Evolutionary conservation across 2,797 vertebrate species (phyloP).

Genomic region (Perodicticus potto): DNA sequence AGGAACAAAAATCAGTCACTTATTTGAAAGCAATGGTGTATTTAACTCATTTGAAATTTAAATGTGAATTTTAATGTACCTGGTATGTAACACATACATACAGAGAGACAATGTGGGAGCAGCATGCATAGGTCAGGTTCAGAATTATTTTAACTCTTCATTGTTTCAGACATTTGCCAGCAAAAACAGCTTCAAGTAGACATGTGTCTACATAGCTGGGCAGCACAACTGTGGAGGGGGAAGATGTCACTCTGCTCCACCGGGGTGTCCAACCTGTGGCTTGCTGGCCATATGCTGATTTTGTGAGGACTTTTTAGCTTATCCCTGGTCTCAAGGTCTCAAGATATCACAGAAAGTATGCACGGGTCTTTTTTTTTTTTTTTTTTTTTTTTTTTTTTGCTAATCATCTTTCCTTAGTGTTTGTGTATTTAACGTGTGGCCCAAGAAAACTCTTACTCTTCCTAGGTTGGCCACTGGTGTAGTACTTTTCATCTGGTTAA

Average conservation of each 20-base stretch:
- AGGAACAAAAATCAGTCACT: constrained; percentile 87
- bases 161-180: constrained; percentile 62
- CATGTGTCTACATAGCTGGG: background rate
- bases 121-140: constrained; percentile 75
- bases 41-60: constrained; percentile 89
- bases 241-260: background rate
- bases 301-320: too few species aligned
- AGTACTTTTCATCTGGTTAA: constrained; percentile 32
- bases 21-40: constrained; percentile 86
- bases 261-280: too few species aligned
- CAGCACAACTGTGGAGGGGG: background rate
- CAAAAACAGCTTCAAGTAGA: constrained; percentile 55
- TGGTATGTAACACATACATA: constrained; percentile 76
- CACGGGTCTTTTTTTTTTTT: too few species aligned
- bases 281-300: too few species aligned
- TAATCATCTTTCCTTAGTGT: too few species aligned
- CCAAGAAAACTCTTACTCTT: too few species aligned
- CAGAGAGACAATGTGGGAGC: background rate
- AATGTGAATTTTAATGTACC: constrained; percentile 87
- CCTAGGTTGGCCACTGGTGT: background rate
- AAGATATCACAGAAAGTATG: too few species aligned
- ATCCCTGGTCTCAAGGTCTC: too few species aligned
- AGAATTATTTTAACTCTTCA: constrained; percentile 78
- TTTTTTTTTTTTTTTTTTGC: too few species aligned
- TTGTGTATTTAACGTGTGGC: too few species aligned